Conservation (phyloP, 2,888 invertebrate genomes). For the Oligia fasciuncula region DNA sequence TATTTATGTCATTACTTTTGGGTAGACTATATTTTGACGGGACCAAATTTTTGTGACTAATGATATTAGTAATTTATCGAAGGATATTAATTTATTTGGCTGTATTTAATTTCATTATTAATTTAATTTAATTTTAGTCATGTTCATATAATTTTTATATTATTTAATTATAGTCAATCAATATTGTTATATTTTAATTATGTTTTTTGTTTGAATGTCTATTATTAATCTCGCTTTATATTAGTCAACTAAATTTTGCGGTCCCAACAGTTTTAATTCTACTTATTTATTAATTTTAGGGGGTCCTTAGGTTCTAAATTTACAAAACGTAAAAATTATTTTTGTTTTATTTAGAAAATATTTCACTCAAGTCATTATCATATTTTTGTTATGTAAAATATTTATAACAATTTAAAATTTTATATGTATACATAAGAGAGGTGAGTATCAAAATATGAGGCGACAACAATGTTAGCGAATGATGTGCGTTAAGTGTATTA, state of each 20-base stretch:
- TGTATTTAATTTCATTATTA: conserved; percentile 27
- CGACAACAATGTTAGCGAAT: background rate
- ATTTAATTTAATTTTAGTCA: conserved; percentile 21
- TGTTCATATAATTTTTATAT: conserved; percentile 19
- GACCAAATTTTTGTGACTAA: conserved; percentile 39
- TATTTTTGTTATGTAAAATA: conserved; percentile 48
- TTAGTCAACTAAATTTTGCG: conserved; percentile 27
- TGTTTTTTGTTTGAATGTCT: conserved; percentile 45
- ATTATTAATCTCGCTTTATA: conserved; percentile 28
- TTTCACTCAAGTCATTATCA: conserved; percentile 54
- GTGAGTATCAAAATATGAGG: conserved; percentile 2
- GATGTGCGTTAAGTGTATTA: conserved; percentile 9
- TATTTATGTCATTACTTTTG: conserved; percentile 1
- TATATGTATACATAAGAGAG: conserved; percentile 20
- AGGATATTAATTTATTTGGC: conserved; percentile 44
- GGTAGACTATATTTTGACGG: conserved; percentile 40
- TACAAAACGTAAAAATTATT: background rate
- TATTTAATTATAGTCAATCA: conserved; percentile 31
- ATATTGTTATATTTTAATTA: conserved; percentile 51
- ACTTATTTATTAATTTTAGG: conserved; percentile 2
- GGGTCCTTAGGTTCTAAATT: conserved; percentile 19
- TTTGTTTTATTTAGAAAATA: conserved; percentile 44
- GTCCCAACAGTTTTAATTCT: conserved; percentile 31
- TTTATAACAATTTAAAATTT: conserved; percentile 34
- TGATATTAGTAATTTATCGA: conserved; percentile 17